Evolutionary conservation across 2,113 vertebrate species (phyloP).

Genomic region (Cisticola juncidis): DNA sequence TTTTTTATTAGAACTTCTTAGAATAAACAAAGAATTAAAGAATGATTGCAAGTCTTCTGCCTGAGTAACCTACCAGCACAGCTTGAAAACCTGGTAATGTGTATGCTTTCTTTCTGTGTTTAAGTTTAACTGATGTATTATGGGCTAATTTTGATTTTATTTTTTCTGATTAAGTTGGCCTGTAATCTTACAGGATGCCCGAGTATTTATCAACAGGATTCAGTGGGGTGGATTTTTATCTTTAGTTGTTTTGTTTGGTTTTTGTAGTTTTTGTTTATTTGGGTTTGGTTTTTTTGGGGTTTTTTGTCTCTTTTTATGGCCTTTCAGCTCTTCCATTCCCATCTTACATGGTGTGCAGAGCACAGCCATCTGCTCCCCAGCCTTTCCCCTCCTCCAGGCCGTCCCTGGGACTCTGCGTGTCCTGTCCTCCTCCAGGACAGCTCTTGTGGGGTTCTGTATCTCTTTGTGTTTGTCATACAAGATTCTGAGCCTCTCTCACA

Average conservation of each 20-base stretch:
- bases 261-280: neutral
- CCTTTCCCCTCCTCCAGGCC: neutral
- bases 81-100: neutral
- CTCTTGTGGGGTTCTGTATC: neutral
- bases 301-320: neutral
- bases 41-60: neutral
- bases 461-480: neutral
- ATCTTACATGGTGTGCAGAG: neutral
- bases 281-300: neutral
- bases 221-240: neutral
- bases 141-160: neutral
- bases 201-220: neutral
- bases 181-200: neutral
- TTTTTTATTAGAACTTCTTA: neutral
- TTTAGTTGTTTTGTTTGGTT: too few species aligned
- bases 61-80: neutral
- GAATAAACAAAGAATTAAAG: neutral
- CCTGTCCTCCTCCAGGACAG: neutral
- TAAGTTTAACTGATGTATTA: neutral
- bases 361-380: neutral
- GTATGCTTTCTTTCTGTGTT: neutral
- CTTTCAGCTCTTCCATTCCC: neutral
- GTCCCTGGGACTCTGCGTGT: neutral
- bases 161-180: neutral
- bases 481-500: neutral